Evolutionary conservation across 2,888 invertebrate genomes (phyloP).

Genomic region (Osmoderma eremita): DNA sequence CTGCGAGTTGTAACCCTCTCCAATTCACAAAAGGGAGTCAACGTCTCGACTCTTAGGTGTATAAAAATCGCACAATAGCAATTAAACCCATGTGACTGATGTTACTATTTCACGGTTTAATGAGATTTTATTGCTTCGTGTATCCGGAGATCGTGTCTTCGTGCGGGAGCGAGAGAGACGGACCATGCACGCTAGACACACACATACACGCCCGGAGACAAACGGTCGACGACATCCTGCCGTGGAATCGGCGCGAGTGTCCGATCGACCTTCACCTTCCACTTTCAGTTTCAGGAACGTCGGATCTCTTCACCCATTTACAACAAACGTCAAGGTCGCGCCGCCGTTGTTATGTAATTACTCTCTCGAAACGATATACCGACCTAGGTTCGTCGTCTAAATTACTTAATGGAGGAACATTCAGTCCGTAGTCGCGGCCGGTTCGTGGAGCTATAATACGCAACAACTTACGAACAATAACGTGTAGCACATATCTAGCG

Average conservation of each 20-base stretch:
- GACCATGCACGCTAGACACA: not conserved
- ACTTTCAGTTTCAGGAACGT: slow-evolving; percentile 51
- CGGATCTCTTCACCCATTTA: slow-evolving; percentile 38
- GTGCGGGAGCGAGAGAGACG: not conserved
- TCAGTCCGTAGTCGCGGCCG: not conserved
- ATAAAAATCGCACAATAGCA: slow-evolving; percentile 5
- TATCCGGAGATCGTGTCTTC: not conserved
- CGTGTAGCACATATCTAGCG: not conserved
- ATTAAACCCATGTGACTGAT: slow-evolving; percentile 13
- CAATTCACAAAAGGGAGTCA: too few relatives aligned
- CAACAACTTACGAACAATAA: not conserved
- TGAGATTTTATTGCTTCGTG: slow-evolving; percentile 8
- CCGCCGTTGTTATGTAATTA: slow-evolving; percentile 38
- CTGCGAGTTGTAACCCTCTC: too few relatives aligned
- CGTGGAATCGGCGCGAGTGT: slow-evolving; percentile 49
- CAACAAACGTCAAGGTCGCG: slow-evolving; percentile 34
- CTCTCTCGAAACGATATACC: slow-evolving; percentile 33
- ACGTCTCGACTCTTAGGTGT: too few relatives aligned
- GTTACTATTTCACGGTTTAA: slow-evolving; percentile 11
- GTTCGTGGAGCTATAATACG: too few relatives aligned
- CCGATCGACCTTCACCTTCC: slow-evolving; percentile 47
- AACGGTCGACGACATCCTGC: slow-evolving; percentile 31
- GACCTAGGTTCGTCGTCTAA: not conserved
- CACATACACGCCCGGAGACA: not conserved
- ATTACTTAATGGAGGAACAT: not conserved